Percentiles rank a stretch among this genome's conserved stretches.
phyloP scores from a whole-genome alignment of 2,888 invertebrate genomes.

The Ophion obscuratus region DNA sequence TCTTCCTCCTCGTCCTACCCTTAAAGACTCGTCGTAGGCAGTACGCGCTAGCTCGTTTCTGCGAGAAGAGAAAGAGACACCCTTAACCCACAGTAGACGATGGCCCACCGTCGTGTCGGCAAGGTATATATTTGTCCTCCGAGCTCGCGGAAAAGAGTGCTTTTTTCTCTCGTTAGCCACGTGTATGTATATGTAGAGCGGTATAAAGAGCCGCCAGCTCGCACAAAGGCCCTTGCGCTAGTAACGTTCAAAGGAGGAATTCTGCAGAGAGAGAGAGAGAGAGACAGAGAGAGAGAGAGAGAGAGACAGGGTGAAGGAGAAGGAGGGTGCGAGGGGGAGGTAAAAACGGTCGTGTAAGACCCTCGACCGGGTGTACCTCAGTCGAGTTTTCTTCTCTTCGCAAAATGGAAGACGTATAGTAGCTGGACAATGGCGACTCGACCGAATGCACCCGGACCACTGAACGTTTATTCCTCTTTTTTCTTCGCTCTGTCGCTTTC shows the following conservation, averaged over 20 bases:
- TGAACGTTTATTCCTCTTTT: neutral
- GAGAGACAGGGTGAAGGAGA: neutral
- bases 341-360: constrained; percentile 15
- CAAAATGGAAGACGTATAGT: constrained; percentile 19
- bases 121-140: constrained; percentile 62
- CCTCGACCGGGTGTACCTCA: constrained; percentile 8
- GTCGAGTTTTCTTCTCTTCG: constrained; percentile 41
- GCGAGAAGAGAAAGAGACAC: constrained; percentile 38
- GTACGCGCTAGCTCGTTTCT: constrained; percentile 51
- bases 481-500: neutral
- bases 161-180: constrained; percentile 66
- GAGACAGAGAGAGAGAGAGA: constrained; percentile 39
- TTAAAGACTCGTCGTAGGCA: constrained; percentile 35
- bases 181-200: neutral
- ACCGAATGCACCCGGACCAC: neutral
- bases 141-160: constrained; percentile 57
- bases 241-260: constrained; percentile 52
- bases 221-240: constrained; percentile 26
- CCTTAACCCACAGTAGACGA: constrained; percentile 44
- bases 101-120: constrained; percentile 28
- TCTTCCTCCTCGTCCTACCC: no score
- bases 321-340: neutral
- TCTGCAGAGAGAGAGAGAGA: constrained; percentile 38
- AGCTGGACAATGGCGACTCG: constrained; percentile 3
- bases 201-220: constrained; percentile 3